Percentiles rank a stretch among this genome's conserved stretches.
Evolutionary conservation across 2,797 vertebrate species (phyloP).

Genomic region (Lophius americanus): DNA sequence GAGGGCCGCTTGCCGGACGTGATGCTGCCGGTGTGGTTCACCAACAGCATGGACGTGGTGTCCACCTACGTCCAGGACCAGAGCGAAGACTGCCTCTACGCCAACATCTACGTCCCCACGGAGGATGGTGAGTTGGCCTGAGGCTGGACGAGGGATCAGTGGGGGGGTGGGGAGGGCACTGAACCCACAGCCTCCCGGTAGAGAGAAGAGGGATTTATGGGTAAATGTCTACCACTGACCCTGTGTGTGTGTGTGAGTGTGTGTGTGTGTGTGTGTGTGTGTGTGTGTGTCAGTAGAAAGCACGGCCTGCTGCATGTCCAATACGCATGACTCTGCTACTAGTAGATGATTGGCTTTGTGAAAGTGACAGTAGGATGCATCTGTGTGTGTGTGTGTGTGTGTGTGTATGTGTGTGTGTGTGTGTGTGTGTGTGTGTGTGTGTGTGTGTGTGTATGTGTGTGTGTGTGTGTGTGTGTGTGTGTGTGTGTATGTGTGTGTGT

Average conservation of each 20-base stretch:
- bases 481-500: conserved; percentile 30
- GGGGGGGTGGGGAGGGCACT: conserved; percentile 1
- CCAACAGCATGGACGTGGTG: conserved; percentile 96
- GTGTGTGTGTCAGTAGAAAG: conserved; percentile 55
- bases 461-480: too few relatives aligned
- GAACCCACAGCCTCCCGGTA: conserved; percentile 31
- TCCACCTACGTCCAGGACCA: conserved; percentile 98
- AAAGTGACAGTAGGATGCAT: conserved; percentile 60
- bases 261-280: conserved; percentile 41
- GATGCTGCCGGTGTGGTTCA: conserved; percentile 99
- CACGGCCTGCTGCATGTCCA: conserved; percentile 88
- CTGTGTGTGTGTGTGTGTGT: conserved; percentile 38
- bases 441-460: too few relatives aligned
- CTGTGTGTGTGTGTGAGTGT: conserved; percentile 20
- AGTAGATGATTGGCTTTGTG: conserved; percentile 61
- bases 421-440: too few relatives aligned
- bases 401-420: too few relatives aligned
- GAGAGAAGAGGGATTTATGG: conserved; percentile 1
- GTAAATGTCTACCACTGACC: too few relatives aligned
- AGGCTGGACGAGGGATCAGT: conserved; percentile 35
- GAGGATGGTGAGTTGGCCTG: conserved; percentile 98
- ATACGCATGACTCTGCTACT: conserved; percentile 86
- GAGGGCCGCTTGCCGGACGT: conserved; percentile 96
- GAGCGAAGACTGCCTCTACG: conserved; percentile 97
- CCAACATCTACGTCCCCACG: conserved; percentile 98